Evolutionary conservation across 2,888 invertebrate species (phyloP).

Genomic region (Apodemia duryi): DNA sequence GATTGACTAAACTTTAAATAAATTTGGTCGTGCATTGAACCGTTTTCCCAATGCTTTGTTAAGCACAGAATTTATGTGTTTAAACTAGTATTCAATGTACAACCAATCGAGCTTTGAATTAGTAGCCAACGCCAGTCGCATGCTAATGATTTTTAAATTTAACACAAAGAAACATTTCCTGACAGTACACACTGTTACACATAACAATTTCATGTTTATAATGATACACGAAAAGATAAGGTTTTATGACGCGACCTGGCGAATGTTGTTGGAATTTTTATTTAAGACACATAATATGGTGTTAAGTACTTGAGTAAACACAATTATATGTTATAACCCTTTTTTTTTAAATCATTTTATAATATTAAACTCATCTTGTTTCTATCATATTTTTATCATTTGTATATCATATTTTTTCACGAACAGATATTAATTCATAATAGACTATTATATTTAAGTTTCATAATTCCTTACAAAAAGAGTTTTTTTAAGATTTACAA

Average conservation of each 20-base stretch:
- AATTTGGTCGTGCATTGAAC: conserved; percentile 43
- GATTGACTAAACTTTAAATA: conserved; percentile 11
- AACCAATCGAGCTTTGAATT: conserved; percentile 45
- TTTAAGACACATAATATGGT: background rate
- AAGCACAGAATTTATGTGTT: conserved; percentile 40
- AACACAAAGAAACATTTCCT: conserved; percentile 50
- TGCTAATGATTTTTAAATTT: conserved; percentile 44
- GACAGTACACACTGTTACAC: conserved; percentile 46
- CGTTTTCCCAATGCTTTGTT: conserved; percentile 35
- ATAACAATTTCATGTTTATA: conserved; percentile 42
- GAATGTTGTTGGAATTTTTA: conserved; percentile 19
- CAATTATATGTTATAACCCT: background rate
- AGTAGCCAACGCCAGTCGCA: conserved; percentile 45
- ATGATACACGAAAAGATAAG: conserved; percentile 35
- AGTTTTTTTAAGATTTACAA: no score
- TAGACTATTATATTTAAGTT: no score
- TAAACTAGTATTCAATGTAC: conserved; percentile 39
- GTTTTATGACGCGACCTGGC: conserved; percentile 29
- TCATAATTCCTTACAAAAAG: no score
- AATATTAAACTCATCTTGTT: no score
- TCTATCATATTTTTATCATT: no score
- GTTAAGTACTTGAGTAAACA: background rate
- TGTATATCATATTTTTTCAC: no score
- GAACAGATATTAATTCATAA: no score
- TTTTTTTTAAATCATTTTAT: no score